Evolutionary conservation across 1,140 invertebrate species (phyloP).

Genomic region (Asobara japonica): DNA sequence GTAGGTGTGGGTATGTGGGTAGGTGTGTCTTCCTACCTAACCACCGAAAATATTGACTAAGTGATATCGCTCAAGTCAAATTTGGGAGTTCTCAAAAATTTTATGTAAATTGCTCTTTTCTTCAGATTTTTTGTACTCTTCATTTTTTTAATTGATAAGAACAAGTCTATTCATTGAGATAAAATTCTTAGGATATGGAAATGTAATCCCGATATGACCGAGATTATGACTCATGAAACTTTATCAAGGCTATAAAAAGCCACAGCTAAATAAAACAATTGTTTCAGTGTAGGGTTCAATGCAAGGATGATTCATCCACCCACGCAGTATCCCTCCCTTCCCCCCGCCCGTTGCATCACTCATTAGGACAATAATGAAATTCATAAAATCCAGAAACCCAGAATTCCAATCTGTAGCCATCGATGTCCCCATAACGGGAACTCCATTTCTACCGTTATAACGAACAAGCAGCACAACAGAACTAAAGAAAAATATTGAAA

Average conservation of each 20-base stretch:
- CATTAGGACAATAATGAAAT: neutral
- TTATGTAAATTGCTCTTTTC: too few relatives aligned
- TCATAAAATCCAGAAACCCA: too few relatives aligned
- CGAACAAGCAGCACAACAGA: neutral
- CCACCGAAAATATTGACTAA: too few relatives aligned
- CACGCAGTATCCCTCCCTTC: neutral
- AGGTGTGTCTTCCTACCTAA: too few relatives aligned
- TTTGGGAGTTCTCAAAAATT: too few relatives aligned
- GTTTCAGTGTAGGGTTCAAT: neutral
- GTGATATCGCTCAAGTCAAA: too few relatives aligned
- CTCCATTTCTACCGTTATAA: neutral
- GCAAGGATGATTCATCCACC: neutral
- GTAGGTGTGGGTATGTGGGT: too few relatives aligned
- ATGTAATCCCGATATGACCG: too few relatives aligned
- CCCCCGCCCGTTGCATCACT: neutral
- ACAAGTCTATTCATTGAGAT: too few relatives aligned
- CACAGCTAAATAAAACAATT: neutral
- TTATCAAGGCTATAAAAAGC: neutral
- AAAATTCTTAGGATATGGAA: neutral
- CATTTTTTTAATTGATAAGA: too few relatives aligned
- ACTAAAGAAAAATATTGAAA: neutral
- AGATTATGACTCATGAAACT: neutral
- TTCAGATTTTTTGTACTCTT: too few relatives aligned
- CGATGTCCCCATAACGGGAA: neutral
- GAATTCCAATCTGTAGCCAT: neutral